phyloP scores from a whole-genome alignment of 2,113 vertebrate genomes.

The Panthera uncia region DNA sequence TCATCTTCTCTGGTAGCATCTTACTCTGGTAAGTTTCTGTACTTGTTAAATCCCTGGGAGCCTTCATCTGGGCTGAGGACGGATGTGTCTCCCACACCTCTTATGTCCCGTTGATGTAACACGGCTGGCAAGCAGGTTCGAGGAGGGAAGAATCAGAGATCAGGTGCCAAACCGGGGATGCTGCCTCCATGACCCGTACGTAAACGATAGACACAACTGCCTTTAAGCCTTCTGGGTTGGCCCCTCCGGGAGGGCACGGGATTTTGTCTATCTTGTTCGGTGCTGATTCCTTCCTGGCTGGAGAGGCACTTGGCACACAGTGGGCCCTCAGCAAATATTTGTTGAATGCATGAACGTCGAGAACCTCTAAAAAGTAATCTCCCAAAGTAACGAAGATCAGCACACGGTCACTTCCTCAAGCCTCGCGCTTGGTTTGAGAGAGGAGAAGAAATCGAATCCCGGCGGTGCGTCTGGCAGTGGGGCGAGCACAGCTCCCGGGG shows the following conservation, averaged over 20 bases:
- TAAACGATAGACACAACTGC: too few species aligned
- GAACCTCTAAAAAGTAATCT: background rate
- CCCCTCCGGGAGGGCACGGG: accelerated
- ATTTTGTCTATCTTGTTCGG: background rate
- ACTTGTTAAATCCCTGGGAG: background rate
- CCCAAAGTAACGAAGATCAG: background rate
- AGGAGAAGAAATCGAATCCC: background rate
- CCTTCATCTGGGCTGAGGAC: background rate
- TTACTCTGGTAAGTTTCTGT: background rate
- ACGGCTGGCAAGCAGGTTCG: background rate
- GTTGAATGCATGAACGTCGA: background rate
- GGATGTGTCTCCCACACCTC: background rate
- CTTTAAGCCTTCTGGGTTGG: background rate
- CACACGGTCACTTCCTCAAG: background rate
- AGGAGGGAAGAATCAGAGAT: background rate
- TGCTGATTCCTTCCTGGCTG: too few species aligned
- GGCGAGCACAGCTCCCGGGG: background rate
- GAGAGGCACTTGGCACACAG: background rate
- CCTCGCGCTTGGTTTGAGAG: background rate
- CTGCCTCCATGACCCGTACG: too few species aligned
- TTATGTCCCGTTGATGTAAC: background rate
- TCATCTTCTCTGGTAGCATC: background rate
- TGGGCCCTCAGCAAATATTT: background rate
- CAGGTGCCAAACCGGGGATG: background rate
- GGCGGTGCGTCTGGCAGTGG: accelerated